Evolutionary conservation across 1,140 invertebrate genomes (phyloP).

Genomic region (Samia ricini): DNA sequence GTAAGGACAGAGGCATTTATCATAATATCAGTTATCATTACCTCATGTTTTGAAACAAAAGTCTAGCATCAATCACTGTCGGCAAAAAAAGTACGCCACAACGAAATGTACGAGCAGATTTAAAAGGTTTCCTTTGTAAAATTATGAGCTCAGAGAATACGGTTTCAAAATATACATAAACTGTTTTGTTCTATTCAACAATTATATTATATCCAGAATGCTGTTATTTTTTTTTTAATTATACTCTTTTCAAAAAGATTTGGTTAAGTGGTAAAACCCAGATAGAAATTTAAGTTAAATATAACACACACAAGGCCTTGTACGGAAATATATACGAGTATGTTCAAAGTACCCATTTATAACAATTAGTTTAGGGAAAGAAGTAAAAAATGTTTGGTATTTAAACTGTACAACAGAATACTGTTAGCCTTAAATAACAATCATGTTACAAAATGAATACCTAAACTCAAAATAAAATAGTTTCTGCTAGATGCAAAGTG

Average conservation of each 20-base stretch:
- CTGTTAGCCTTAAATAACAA: too few relatives aligned
- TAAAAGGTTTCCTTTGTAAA: slow-evolving; percentile 8
- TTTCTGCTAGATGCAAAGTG: too few relatives aligned
- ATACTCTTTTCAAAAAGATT: neutral
- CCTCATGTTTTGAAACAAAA: slow-evolving; percentile 31
- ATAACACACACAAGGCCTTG: too few relatives aligned
- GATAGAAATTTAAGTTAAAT: too few relatives aligned
- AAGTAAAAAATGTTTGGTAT: too few relatives aligned
- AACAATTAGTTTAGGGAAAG: too few relatives aligned
- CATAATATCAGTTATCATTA: slow-evolving; percentile 35
- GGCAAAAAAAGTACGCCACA: neutral
- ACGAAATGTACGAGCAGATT: slow-evolving; percentile 9
- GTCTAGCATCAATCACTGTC: slow-evolving; percentile 30
- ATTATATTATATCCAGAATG: neutral
- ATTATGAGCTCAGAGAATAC: neutral
- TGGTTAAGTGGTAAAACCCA: too few relatives aligned
- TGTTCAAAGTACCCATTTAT: too few relatives aligned
- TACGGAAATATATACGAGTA: too few relatives aligned
- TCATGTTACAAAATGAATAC: too few relatives aligned
- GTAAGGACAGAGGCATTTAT: slow-evolving; percentile 22
- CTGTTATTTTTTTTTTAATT: neutral
- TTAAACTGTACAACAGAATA: too few relatives aligned
- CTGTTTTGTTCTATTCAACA: neutral
- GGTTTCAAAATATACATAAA: neutral
- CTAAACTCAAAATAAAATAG: too few relatives aligned